Evolutionary conservation across 2,797 vertebrate genomes (phyloP).

Genomic region (Acanthurus tractus): DNA sequence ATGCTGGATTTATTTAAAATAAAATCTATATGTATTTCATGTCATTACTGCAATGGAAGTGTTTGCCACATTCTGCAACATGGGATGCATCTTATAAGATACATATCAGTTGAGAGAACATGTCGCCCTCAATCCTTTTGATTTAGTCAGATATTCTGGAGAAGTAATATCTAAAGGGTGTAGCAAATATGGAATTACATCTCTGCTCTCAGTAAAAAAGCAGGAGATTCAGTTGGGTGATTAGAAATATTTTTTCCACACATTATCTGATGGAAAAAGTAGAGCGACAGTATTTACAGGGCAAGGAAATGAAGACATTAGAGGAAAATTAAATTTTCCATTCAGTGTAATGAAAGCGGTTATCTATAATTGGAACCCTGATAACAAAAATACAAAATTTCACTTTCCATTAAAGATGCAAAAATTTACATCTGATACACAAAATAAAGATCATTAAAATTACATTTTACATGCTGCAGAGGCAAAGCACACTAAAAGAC

Average conservation of each 20-base stretch:
- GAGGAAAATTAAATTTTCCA: conserved; percentile 12
- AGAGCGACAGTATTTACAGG: not conserved
- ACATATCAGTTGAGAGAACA: not conserved
- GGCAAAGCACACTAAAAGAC: not conserved
- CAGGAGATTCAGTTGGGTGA: not conserved
- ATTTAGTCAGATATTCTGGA: not conserved
- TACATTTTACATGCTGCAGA: not conserved
- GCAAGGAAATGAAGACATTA: not conserved
- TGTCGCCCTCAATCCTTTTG: not conserved
- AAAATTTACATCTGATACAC: not conserved
- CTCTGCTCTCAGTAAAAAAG: not conserved
- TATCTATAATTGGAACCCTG: not conserved
- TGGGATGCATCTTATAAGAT: not conserved
- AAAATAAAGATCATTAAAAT: not conserved
- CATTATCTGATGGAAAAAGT: conserved; percentile 5
- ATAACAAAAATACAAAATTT: not conserved
- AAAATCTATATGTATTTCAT: not conserved
- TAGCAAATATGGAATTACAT: not conserved
- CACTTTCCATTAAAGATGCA: not conserved
- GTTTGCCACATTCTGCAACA: not conserved
- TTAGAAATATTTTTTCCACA: not conserved
- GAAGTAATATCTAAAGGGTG: not conserved
- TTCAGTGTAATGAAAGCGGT: not conserved
- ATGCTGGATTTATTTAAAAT: not conserved
- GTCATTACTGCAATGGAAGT: not conserved